Conservation (phyloP, 2,113 vertebrate species). For the Salminus brasiliensis region DNA sequence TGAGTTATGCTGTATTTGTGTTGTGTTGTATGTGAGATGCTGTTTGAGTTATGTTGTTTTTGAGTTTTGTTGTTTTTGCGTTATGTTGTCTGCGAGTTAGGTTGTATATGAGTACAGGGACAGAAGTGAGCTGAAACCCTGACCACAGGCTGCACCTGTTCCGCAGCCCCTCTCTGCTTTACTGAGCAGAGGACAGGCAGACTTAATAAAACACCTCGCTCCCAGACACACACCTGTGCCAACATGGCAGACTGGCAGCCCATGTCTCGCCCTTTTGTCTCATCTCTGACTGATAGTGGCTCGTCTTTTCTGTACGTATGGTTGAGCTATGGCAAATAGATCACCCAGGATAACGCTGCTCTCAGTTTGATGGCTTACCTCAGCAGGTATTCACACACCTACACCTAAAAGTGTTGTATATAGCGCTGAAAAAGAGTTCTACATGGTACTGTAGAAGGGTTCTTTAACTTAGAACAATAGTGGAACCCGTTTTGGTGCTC, state of each 20-base stretch:
- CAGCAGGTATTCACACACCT: neutral
- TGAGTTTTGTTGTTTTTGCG: no score
- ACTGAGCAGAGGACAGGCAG: constrained; percentile 17
- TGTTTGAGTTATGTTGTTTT: no score
- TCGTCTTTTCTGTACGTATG: no score
- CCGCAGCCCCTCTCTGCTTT: neutral
- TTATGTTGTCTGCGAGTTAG: no score
- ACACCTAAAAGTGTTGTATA: no score
- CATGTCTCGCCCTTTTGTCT: neutral
- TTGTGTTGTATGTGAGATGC: no score
- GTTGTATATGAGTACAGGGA: no score
- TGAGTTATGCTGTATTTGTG: no score
- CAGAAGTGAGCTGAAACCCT: neutral
- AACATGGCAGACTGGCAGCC: constrained; percentile 13
- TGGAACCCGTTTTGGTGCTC: no score
- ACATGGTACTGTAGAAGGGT: no score
- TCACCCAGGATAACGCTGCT: neutral
- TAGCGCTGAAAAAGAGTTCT: no score
- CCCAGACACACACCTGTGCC: constrained; percentile 26
- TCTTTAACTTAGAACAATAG: no score
- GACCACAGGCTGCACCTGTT: constrained; percentile 4
- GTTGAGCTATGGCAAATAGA: neutral
- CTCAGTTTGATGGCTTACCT: neutral
- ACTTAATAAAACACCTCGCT: constrained; percentile 40
- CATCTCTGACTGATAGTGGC: neutral